Conservation (phyloP, 2,797 vertebrate species). For the Sandelia bainsii region DNA sequence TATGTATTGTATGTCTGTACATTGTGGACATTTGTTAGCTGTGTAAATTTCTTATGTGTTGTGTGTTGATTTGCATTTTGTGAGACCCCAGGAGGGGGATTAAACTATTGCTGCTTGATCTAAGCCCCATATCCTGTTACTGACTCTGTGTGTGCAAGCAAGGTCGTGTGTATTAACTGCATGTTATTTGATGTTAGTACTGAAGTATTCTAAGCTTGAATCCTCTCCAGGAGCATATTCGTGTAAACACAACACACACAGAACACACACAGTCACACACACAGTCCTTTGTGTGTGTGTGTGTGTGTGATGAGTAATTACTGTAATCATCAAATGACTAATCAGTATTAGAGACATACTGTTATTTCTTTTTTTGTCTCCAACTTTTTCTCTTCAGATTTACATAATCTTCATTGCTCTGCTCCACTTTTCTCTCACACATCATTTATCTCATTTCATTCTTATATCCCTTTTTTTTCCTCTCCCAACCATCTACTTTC, state of each 20-base stretch:
- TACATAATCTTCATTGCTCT: slow-evolving; percentile 25
- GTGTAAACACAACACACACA: slow-evolving; percentile 14
- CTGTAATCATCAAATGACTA: slow-evolving; percentile 70
- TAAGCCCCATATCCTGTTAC: slow-evolving; percentile 10
- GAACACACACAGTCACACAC: slow-evolving; percentile 32
- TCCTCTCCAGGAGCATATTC: slow-evolving; percentile 1
- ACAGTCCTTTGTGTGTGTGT: slow-evolving; percentile 14
- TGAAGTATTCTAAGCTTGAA: slow-evolving; percentile 31
- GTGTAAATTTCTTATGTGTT: neutral
- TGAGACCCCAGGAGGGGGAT: slow-evolving; percentile 36
- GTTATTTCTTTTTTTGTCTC: slow-evolving; percentile 38
- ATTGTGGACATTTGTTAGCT: too few relatives aligned
- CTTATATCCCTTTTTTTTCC: neutral
- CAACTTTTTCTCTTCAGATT: slow-evolving; percentile 49
- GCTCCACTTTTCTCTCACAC: slow-evolving; percentile 11
- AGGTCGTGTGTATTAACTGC: neutral
- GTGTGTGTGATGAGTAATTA: slow-evolving; percentile 43
- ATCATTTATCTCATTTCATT: slow-evolving; percentile 8
- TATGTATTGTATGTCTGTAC: neutral
- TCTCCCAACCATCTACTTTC: neutral
- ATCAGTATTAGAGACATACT: slow-evolving; percentile 53
- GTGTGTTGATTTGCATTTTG: slow-evolving; percentile 13
- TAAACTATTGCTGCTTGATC: slow-evolving; percentile 46
- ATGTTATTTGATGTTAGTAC: slow-evolving; percentile 21
- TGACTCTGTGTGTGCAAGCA: neutral